Percentiles rank a stretch among this genome's conserved stretches.
phyloP scores from a whole-genome alignment of 2,797 vertebrate genomes.

The Sciaenops ocellatus region DNA sequence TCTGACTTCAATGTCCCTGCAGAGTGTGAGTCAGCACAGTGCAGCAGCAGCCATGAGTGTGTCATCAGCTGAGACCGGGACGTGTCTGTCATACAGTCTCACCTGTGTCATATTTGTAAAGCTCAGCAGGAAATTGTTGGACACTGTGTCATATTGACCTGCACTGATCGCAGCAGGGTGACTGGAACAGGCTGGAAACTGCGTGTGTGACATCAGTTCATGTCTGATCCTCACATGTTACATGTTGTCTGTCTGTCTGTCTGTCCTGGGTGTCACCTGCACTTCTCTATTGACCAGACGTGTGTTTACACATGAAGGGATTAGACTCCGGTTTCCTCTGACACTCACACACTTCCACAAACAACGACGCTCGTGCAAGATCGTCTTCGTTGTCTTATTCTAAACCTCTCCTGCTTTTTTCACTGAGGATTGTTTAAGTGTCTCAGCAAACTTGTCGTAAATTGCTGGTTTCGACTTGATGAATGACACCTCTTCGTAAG shows the following conservation, averaged over 20 bases:
- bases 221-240: neutral
- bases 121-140: constrained; percentile 41
- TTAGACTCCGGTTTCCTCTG: neutral
- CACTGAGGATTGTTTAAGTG: neutral
- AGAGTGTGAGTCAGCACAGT: constrained; percentile 41
- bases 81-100: constrained; percentile 26
- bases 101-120: constrained; percentile 24
- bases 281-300: neutral
- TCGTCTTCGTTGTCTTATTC: too few relatives aligned
- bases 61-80: constrained; percentile 27
- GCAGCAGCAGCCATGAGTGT: constrained; percentile 8
- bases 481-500: neutral
- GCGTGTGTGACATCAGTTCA: neutral
- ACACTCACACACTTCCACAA: neutral
- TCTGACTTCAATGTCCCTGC: constrained; percentile 38
- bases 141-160: constrained; percentile 17
- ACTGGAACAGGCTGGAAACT: neutral
- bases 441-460: neutral
- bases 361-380: neutral
- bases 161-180: constrained; percentile 12
- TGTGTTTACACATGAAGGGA: neutral
- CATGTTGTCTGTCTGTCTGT: too few relatives aligned
- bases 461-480: neutral
- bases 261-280: neutral
- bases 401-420: neutral